These are phyloP conservation scores for Mesembrinibis cayennensis DNA, from an alignment of 2,113 vertebrate species.

Conservation along the genomic window DNA sequence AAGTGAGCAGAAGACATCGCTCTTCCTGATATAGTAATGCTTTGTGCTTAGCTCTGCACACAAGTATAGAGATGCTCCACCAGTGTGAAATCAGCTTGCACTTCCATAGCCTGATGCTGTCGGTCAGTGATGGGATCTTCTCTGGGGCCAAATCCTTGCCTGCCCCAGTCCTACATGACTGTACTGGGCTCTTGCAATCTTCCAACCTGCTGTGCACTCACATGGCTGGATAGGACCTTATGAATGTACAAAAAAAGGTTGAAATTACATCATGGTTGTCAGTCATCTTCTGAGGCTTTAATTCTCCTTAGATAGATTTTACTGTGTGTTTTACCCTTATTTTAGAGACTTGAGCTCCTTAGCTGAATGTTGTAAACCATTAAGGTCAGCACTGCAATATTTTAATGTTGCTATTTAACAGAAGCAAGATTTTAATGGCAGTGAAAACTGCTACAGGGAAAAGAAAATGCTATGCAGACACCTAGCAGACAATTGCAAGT, in stretches of 20 bases:
- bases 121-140: neutral
- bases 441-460: neutral
- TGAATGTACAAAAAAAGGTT: neutral
- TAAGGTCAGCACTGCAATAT: conserved; percentile 34
- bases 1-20: neutral
- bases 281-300: neutral
- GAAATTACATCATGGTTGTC: neutral
- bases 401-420: conserved; percentile 33
- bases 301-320: neutral
- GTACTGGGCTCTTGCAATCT: neutral
- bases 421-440: conserved; percentile 2
- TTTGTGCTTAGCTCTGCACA: neutral
- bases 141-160: neutral
- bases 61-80: neutral
- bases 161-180: neutral
- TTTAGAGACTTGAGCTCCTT: neutral
- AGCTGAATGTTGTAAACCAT: conserved; percentile 3
- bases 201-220: rapidly evolving
- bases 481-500: neutral
- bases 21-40: rapidly evolving
- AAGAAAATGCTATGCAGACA: neutral
- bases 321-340: neutral
- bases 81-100: neutral
- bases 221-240: rapidly evolving
- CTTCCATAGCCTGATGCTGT: neutral